Percentiles rank a stretch among this genome's conserved stretches.
Conservation (phyloP, 2,888 invertebrate genomes). For the Pammene fasciana region DNA sequence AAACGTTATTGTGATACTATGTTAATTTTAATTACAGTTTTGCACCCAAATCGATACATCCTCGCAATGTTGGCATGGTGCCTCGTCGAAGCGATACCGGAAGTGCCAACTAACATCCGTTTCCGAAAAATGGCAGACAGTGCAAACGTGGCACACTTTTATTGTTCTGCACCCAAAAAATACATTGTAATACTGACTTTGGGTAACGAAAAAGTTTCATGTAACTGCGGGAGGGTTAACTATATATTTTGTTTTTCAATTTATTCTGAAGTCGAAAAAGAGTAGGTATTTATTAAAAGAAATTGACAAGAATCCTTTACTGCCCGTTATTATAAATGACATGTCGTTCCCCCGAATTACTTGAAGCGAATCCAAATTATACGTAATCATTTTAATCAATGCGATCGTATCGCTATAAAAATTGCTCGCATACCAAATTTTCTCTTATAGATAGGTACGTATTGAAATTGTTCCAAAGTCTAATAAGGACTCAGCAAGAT, state of each 20-base stretch:
- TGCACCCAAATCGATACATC: conserved; percentile 39
- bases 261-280: too few relatives aligned
- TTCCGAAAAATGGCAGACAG: conserved; percentile 66
- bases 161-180: conserved; percentile 60
- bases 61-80: conserved; percentile 62
- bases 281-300: background rate
- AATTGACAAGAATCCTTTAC: background rate
- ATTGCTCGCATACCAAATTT: conserved; percentile 26
- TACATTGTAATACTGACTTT: conserved; percentile 46
- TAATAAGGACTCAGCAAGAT: background rate
- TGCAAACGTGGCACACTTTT: conserved; percentile 60
- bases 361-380: conserved; percentile 20
- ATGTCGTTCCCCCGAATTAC: conserved; percentile 23
- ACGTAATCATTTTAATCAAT: conserved; percentile 32
- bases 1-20: background rate
- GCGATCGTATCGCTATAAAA: conserved; percentile 30
- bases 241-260: too few relatives aligned
- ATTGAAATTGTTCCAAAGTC: conserved; percentile 3
- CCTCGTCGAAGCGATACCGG: conserved; percentile 63
- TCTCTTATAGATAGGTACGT: background rate
- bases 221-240: background rate
- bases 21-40: conserved; percentile 44
- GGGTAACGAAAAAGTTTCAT: conserved; percentile 16
- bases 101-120: conserved; percentile 73
- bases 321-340: conserved; percentile 7